A percentile compares a stretch with the other conserved stretches of the same genome.
Conservation (phyloP, 2,888 invertebrate species). For the Acleris laterana region DNA sequence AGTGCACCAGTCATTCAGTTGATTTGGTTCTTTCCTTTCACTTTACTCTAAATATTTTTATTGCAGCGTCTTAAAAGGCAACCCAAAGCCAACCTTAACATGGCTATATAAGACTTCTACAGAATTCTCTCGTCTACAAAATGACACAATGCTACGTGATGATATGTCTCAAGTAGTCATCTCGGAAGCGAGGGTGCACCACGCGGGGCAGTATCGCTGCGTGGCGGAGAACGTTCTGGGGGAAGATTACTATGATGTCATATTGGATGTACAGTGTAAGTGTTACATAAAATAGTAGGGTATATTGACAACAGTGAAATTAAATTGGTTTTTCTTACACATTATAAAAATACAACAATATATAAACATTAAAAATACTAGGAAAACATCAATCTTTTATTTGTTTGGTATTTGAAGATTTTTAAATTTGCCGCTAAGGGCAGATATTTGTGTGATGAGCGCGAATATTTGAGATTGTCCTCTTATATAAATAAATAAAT, state of each 20-base stretch:
- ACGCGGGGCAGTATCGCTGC: conserved; percentile 68
- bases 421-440: too few species aligned
- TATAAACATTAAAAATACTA: too few species aligned
- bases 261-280: conserved; percentile 70
- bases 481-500: too few species aligned
- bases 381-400: too few species aligned
- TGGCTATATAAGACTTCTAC: conserved; percentile 56
- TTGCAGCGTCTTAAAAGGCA: conserved; percentile 63
- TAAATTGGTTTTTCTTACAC: too few species aligned
- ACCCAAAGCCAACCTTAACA: conserved; percentile 58
- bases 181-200: conserved; percentile 51
- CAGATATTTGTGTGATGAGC: too few species aligned
- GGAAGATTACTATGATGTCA: conserved; percentile 55
- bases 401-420: too few species aligned
- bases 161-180: conserved; percentile 47
- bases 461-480: too few species aligned
- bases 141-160: conserved; percentile 42
- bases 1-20: too few species aligned
- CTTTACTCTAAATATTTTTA: background rate
- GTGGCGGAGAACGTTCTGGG: conserved; percentile 65
- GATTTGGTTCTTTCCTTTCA: too few species aligned
- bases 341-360: too few species aligned
- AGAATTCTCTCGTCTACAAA: conserved; percentile 45
- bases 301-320: too few species aligned
- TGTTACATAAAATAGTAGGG: conserved; percentile 39